Percentiles rank a stretch among this genome's conserved stretches.
These are phyloP conservation scores for Falcunculus frontatus DNA, from an alignment of 2,113 vertebrate genomes.

Conservation along the genomic window DNA sequence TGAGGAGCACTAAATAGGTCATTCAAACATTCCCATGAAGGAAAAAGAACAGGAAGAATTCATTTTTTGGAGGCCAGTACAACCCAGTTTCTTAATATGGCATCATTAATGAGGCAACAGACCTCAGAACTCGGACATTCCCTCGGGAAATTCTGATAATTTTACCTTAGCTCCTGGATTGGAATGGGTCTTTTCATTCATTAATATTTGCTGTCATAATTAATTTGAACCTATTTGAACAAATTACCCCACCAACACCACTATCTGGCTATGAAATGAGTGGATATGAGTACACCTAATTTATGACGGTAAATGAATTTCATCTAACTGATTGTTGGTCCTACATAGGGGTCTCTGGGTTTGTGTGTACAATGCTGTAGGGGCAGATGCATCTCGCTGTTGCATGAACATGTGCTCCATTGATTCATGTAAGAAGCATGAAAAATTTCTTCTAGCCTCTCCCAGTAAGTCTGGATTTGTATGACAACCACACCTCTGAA, in stretches of 20 bases:
- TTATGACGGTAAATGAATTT: not conserved
- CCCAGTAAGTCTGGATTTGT: not conserved
- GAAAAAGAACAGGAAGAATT: not conserved
- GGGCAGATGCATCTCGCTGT: fast-evolving
- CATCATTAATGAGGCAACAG: not conserved
- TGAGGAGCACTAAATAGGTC: not conserved
- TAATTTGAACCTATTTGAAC: not conserved
- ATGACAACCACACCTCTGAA: not conserved
- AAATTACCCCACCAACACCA: not conserved
- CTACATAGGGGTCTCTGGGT: not conserved
- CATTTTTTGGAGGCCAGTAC: not conserved
- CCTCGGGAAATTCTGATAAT: not conserved
- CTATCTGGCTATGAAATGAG: not conserved
- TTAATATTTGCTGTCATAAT: not conserved
- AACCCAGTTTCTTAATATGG: not conserved
- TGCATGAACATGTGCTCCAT: not conserved
- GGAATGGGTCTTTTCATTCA: not conserved
- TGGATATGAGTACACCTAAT: not conserved
- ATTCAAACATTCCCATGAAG: not conserved
- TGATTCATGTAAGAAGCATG: not conserved
- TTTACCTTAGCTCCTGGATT: not conserved
- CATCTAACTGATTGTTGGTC: not conserved
- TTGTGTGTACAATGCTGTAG: not conserved
- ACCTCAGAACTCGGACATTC: not conserved
- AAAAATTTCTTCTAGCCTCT: not conserved